phyloP scores from a whole-genome alignment of 2,113 vertebrate genomes.

The Meriones unguiculatus region DNA sequence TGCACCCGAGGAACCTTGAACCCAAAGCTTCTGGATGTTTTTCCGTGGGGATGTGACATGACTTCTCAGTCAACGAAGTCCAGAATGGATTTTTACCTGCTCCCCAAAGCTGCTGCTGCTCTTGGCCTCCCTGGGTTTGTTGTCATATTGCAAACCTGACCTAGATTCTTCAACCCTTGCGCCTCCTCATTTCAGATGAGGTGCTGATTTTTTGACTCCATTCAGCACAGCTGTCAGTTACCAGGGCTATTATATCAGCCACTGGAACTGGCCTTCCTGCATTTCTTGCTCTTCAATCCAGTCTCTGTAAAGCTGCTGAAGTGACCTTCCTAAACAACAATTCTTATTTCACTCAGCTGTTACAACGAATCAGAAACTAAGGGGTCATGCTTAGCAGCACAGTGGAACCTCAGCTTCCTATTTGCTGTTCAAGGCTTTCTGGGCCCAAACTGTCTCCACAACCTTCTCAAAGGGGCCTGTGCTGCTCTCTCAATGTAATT shows the following conservation, averaged over 20 bases:
- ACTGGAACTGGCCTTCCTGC: background rate
- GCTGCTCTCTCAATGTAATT: background rate
- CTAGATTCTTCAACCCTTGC: background rate
- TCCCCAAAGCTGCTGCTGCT: background rate
- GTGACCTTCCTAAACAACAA: background rate
- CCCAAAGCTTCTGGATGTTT: constrained; percentile 43
- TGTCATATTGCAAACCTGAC: background rate
- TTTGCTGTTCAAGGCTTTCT: background rate
- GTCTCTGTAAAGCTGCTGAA: background rate
- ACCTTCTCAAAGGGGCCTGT: background rate
- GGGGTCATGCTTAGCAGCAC: background rate
- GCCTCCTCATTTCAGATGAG: background rate
- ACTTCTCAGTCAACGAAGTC: background rate
- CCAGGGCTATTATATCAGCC: constrained; percentile 1
- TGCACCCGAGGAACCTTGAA: background rate
- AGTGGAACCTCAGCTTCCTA: constrained; percentile 13
- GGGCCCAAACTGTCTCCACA: background rate
- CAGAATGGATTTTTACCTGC: background rate
- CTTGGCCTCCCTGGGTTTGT: background rate
- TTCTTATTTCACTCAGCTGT: background rate
- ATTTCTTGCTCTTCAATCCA: constrained; percentile 3
- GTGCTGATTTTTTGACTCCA: background rate
- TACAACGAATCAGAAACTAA: constrained; percentile 5
- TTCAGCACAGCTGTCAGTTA: background rate
- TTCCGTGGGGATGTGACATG: background rate